phyloP scores from a whole-genome alignment of 1,140 invertebrate genomes.

The Drosophila dunni region DNA sequence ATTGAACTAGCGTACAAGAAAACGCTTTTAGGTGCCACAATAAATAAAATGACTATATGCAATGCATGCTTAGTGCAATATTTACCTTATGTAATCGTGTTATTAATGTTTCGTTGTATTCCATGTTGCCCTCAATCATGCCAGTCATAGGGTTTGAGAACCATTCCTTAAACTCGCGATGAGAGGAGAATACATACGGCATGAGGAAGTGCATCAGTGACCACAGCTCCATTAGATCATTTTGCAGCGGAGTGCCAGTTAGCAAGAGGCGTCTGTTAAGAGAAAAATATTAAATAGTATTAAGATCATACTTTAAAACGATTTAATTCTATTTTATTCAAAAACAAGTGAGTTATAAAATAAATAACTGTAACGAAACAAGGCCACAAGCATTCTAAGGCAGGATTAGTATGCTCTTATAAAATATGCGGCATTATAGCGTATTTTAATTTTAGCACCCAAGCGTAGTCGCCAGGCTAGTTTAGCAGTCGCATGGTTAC shows the following conservation, averaged over 20 bases:
- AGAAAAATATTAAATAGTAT: conserved; percentile 57
- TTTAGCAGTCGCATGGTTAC: conserved; percentile 76
- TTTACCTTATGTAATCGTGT: conserved; percentile 96
- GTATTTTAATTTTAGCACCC: conserved; percentile 75
- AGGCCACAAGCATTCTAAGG: conserved; percentile 74
- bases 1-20: conserved; percentile 58
- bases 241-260: conserved; percentile 99
- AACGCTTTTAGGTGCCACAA: conserved; percentile 73
- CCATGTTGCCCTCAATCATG: conserved; percentile 98
- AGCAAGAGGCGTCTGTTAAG: conserved; percentile 92
- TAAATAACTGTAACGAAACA: conserved; percentile 63
- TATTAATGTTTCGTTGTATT: conserved; percentile 97
- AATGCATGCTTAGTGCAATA: background rate
- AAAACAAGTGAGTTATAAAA: too few relatives aligned
- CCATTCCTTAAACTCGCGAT: conserved; percentile 99
- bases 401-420: conserved; percentile 65
- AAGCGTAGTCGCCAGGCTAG: conserved; percentile 82
- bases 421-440: conserved; percentile 70
- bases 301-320: conserved; percentile 20
- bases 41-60: too few relatives aligned
- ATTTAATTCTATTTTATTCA: background rate
- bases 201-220: conserved; percentile 99
- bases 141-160: conserved; percentile 99
- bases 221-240: conserved; percentile 99
- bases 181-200: conserved; percentile 99